Percentiles rank a stretch among this genome's conserved stretches.
phyloP scores from a whole-genome alignment of 2,113 vertebrate genomes.

The human region GRCh38 chr14:67591001-67591500 shows the following conservation, averaged over 20 bases:
- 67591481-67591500: background rate
- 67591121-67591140: constrained; percentile 2
- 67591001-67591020: constrained; percentile 29
- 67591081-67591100: background rate
- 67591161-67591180: background rate
- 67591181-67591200: constrained; percentile 27
- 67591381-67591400: constrained; percentile 51
- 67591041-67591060: constrained; percentile 46
- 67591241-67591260: constrained; percentile 28
- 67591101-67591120: constrained; percentile 41
- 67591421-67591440: constrained; percentile 38
- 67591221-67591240: constrained; percentile 17
- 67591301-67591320: background rate
- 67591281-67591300: constrained; percentile 39
- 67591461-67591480: background rate
- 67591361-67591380: background rate
- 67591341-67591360: constrained; percentile 35
- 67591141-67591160: constrained; percentile 17
- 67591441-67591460: background rate
- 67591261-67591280: background rate
- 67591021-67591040: constrained; percentile 20
- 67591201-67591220: constrained; percentile 5
- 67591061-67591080: constrained; percentile 9
- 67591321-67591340: background rate
- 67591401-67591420: background rate